phyloP scores from a whole-genome alignment of 2,888 invertebrate genomes.

The Pachydiplax longipennis region DNA sequence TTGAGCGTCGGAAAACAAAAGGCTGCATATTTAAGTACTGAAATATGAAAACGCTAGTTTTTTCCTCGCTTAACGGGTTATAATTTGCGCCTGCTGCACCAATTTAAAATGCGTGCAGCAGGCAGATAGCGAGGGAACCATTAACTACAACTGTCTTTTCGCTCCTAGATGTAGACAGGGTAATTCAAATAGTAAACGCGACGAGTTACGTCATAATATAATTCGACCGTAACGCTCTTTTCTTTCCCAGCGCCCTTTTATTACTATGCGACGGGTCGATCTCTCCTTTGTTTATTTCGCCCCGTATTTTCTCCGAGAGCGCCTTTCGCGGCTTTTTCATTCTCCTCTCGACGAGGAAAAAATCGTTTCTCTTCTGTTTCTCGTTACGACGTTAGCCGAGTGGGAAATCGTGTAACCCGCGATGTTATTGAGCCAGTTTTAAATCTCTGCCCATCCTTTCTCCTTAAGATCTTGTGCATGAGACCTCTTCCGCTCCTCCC shows the following conservation, averaged over 20 bases:
- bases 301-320: no score
- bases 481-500: neutral
- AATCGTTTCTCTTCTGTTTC: no score
- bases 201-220: neutral
- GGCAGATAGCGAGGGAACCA: no score
- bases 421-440: slow-evolving; percentile 3
- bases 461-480: neutral
- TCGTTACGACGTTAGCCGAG: neutral
- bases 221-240: neutral
- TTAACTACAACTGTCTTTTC: neutral
- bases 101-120: no score
- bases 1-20: no score
- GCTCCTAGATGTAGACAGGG: neutral
- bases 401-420: slow-evolving; percentile 27
- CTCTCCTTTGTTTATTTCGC: neutral
- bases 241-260: neutral
- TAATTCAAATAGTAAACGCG: neutral
- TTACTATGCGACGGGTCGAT: neutral
- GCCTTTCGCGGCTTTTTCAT: no score
- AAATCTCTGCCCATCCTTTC: slow-evolving; percentile 1
- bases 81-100: no score
- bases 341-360: no score
- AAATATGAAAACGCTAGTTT: no score
- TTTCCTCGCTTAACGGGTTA: no score
- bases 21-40: no score